Conservation (phyloP, 2,888 invertebrate genomes). For the Brachycybe producta region DNA sequence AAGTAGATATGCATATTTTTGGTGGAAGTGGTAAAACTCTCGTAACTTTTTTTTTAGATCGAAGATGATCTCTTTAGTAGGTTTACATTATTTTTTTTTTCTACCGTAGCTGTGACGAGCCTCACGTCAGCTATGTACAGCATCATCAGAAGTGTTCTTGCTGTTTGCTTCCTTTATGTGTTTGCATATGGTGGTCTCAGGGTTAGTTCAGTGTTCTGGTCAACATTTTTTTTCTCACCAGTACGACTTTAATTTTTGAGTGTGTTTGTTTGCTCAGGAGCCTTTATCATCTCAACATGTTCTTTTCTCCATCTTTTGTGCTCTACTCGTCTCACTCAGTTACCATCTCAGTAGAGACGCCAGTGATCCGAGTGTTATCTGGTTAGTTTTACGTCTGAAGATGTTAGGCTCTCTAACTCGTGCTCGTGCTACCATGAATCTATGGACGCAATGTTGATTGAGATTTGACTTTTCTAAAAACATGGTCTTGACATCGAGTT, state of each 20-base stretch:
- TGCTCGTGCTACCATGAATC: too few relatives aligned
- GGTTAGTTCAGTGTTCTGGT: slow-evolving; percentile 40
- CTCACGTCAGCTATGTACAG: slow-evolving; percentile 62
- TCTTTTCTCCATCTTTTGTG: slow-evolving; percentile 87
- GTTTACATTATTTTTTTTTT: not conserved
- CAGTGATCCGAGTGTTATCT: slow-evolving; percentile 78
- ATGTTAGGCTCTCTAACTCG: not conserved
- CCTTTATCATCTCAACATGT: slow-evolving; percentile 73
- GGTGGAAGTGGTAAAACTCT: slow-evolving; percentile 53
- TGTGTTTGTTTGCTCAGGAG: slow-evolving; percentile 21
- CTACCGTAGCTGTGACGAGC: slow-evolving; percentile 66
- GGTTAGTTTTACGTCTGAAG: slow-evolving; percentile 72
- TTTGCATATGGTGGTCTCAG: slow-evolving; percentile 75
- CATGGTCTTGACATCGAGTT: too few relatives aligned
- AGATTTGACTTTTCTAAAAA: too few relatives aligned
- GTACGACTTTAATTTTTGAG: slow-evolving; percentile 25
- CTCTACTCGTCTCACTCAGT: slow-evolving; percentile 68
- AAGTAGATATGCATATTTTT: slow-evolving; percentile 47
- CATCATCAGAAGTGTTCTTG: slow-evolving; percentile 65
- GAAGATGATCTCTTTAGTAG: not conserved
- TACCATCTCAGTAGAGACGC: slow-evolving; percentile 88
- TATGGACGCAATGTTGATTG: too few relatives aligned
- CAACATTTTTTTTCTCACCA: slow-evolving; percentile 5
- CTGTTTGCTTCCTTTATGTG: slow-evolving; percentile 67
- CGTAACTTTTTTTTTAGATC: not conserved